Evolutionary conservation across 2,888 invertebrate species (phyloP).

Genomic region (Nymphalis urticae): DNA sequence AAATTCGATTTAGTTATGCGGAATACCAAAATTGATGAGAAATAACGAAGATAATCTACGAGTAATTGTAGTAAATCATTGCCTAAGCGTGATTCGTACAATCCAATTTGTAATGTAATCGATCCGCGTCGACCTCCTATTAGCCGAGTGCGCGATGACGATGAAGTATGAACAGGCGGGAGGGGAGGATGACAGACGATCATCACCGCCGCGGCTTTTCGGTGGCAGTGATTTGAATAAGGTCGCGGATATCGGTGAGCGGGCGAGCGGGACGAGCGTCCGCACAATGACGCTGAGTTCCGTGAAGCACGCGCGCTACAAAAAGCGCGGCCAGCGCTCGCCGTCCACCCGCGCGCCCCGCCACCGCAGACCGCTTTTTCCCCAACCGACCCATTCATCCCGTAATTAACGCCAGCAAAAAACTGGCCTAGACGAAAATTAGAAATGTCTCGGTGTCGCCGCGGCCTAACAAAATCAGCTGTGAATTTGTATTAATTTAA

Average conservation of each 20-base stretch:
- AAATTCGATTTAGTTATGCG: not conserved
- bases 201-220: conserved; percentile 22
- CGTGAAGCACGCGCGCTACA: conserved; percentile 70
- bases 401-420: conserved; percentile 76
- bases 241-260: conserved; percentile 32
- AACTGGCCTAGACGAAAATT: conserved; percentile 69
- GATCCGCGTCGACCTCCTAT: conserved; percentile 1
- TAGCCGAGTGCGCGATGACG: not conserved
- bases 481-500: conserved; percentile 72
- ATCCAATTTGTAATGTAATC: conserved; percentile 4
- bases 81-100: conserved; percentile 4
- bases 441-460: conserved; percentile 71
- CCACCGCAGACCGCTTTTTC: conserved; percentile 46
- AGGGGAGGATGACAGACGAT: conserved; percentile 17
- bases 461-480: conserved; percentile 59
- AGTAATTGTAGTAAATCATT: not conserved
- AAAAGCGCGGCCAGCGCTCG: conserved; percentile 46
- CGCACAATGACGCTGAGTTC: conserved; percentile 42
- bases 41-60: conserved; percentile 1
- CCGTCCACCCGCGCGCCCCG: conserved; percentile 20
- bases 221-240: conserved; percentile 54
- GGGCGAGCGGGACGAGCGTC: conserved; percentile 30
- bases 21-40: not conserved
- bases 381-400: conserved; percentile 61
- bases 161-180: not conserved